These are phyloP conservation scores for Myocastor coypus DNA, from an alignment of 2,113 vertebrate genomes.

Conservation along the genomic window DNA sequence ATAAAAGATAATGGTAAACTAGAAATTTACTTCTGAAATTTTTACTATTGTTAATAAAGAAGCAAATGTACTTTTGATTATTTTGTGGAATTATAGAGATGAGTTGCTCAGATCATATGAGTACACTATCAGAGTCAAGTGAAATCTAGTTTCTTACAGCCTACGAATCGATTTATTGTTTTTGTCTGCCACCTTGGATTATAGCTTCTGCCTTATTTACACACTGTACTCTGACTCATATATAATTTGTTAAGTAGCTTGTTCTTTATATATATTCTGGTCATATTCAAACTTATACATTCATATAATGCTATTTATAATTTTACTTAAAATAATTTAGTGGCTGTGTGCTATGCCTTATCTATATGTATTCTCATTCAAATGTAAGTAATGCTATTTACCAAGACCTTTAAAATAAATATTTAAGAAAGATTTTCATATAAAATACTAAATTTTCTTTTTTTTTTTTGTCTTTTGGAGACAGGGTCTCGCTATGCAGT, in stretches of 20 bases:
- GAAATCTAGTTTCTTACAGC: background rate
- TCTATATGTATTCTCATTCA: slow-evolving; percentile 43
- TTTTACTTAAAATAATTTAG: slow-evolving; percentile 36
- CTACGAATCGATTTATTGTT: background rate
- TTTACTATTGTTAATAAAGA: background rate
- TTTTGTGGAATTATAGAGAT: background rate
- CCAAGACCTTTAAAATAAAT: slow-evolving; percentile 54
- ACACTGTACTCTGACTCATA: background rate
- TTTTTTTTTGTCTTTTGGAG: too few species aligned
- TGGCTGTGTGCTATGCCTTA: background rate
- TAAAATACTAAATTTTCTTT: too few species aligned
- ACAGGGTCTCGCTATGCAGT: too few species aligned
- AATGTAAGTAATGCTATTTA: background rate
- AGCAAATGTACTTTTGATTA: background rate
- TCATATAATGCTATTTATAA: background rate
- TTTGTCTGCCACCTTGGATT: background rate
- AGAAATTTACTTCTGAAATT: background rate
- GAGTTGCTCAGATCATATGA: rapidly evolving
- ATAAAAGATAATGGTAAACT: background rate
- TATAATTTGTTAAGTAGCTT: background rate
- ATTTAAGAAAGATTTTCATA: slow-evolving; percentile 32
- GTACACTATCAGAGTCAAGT: too few species aligned
- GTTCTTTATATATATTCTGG: slow-evolving; percentile 17
- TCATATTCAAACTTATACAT: background rate
- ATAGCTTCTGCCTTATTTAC: background rate